Evolutionary conservation across 1,140 invertebrate species (phyloP), one percentile per base, ranked within the genome.

Genomic region (Drosophila sp.): DNA sequence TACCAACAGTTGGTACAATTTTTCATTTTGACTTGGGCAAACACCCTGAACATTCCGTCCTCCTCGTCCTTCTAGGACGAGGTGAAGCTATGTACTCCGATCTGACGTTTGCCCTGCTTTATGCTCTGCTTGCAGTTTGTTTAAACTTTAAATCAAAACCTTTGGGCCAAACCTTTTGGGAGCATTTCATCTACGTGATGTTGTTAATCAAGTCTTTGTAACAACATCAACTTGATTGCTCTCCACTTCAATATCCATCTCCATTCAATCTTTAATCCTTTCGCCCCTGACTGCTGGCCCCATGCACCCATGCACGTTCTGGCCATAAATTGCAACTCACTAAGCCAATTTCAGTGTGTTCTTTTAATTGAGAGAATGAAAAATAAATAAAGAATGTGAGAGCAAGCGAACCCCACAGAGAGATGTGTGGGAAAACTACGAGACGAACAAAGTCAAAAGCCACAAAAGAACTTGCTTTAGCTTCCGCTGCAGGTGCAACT

Each of bases 341-440:
- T 77, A 74, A 80, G 72, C 81, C 81, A 80, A 77, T 73, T 79
- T 66, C 65, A 73, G 67, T 77, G 73, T 85, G 81, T 77, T 77
- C 44, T 50, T 85, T 73, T 84, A 84, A 84, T 84, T 84, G 81
- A 84, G 66, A 67, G 56, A 23, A 58, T 58, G 56, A 38, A 58
- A 58, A 58, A 58, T 58, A 35, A 58, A 58, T 58, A 50, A 50
- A 50, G 44, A 50, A 50, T 25, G 23, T 50, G 7, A 10, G 44
- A 50, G 25, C 23, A 6, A 47, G 25, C 23, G 17, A 47, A 4
- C 25, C 7, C 11, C 3, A 10, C 11, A 6, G 17, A 47, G 17
- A 47, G 41, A 11, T 11, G 8, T 0, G 10, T 38, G 7, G 2
- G 3, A 50, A 50, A 3, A 10, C 23, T 2, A 47, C 3, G 4